Evolutionary conservation across 23 tunicate species (phyloP).

Genomic region (Halocynthia roretzi): DNA sequence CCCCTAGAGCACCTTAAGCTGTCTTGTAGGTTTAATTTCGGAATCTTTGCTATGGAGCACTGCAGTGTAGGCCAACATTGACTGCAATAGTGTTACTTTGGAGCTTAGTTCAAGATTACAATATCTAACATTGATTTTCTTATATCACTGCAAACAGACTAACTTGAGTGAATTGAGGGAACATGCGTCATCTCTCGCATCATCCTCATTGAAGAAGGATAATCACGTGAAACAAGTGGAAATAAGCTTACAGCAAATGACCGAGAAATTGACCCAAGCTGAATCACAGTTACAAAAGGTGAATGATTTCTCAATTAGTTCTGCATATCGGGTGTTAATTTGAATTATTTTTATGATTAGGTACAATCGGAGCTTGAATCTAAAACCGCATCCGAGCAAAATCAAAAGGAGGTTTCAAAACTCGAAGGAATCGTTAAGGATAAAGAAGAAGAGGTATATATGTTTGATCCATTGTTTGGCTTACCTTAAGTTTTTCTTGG

Average conservation of each 20-base stretch:
- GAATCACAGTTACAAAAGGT: conserved; percentile 56
- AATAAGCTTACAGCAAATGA: conserved; percentile 38
- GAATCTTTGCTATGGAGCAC: too few relatives aligned
- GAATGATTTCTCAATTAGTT: background rate
- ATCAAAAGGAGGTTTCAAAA: conserved; percentile 31
- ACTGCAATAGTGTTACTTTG: too few relatives aligned
- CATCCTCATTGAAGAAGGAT: conserved; percentile 71
- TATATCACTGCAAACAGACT: conserved; percentile 9
- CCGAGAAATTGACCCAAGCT: conserved; percentile 36
- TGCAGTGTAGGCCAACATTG: too few relatives aligned
- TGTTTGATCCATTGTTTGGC: background rate
- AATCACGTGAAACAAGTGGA: conserved; percentile 72
- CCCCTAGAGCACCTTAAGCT: too few relatives aligned
- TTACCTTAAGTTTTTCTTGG: background rate
- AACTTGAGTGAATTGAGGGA: conserved; percentile 47
- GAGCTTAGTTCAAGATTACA: too few relatives aligned
- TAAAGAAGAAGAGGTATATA: conserved; percentile 52
- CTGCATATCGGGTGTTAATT: too few relatives aligned
- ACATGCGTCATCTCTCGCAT: conserved; percentile 76
- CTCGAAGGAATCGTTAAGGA: conserved; percentile 34
- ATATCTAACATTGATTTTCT: too few relatives aligned
- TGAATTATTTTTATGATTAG: too few relatives aligned
- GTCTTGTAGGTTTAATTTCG: too few relatives aligned
- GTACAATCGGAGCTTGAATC: too few relatives aligned
- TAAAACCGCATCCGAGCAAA: conserved; percentile 25